phyloP scores from a whole-genome alignment of 2,113 vertebrate genomes.

The Lepus americanus region DNA sequence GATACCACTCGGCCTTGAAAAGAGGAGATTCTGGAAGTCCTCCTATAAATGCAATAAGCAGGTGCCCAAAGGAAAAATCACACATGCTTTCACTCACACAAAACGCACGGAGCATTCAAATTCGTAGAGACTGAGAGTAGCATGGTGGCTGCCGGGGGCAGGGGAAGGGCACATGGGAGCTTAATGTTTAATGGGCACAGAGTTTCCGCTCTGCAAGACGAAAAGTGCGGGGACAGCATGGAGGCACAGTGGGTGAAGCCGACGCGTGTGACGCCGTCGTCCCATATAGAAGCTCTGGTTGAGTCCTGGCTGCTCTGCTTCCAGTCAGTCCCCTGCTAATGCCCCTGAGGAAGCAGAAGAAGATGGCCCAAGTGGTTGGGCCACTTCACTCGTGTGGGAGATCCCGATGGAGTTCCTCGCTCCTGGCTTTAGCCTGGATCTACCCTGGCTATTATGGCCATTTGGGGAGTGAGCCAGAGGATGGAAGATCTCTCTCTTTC shows the following conservation, averaged over 20 bases:
- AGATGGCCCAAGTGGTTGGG: too few species aligned
- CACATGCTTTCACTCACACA: not conserved
- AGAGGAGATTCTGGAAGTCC: not conserved
- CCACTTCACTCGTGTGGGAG: too few species aligned
- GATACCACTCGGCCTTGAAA: not conserved
- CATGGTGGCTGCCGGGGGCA: fast-evolving
- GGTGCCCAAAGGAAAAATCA: not conserved
- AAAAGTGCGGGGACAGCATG: not conserved
- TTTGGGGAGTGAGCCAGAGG: too few species aligned
- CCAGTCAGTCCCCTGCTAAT: not conserved
- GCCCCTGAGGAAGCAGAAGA: not conserved
- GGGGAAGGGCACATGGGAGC: fast-evolving
- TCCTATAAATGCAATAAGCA: not conserved
- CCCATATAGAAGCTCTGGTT: too few species aligned
- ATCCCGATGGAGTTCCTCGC: too few species aligned
- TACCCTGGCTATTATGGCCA: too few species aligned
- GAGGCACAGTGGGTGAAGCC: not conserved
- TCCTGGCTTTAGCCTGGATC: too few species aligned
- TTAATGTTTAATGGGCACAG: not conserved
- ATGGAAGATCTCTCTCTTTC: too few species aligned
- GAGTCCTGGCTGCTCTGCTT: too few species aligned
- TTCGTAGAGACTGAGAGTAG: not conserved
- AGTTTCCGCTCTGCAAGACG: not conserved
- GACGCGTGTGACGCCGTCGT: too few species aligned
- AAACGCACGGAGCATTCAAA: not conserved